phyloP scores from a whole-genome alignment of 2,888 invertebrate genomes.

The Phalera bucephala region DNA sequence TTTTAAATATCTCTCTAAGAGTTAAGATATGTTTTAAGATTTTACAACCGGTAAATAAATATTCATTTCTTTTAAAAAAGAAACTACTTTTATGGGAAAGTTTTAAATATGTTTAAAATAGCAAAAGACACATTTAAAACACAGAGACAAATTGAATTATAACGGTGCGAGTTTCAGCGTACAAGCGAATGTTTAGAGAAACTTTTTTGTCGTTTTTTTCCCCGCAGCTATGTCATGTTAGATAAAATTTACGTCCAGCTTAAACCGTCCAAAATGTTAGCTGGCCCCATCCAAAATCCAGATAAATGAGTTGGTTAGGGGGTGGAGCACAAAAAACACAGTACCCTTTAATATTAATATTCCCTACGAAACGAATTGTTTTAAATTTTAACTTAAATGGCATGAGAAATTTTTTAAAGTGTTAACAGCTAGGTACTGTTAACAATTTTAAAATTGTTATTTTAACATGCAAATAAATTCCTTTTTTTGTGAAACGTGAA shows the following conservation, averaged over 20 bases:
- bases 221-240: slow-evolving; percentile 71
- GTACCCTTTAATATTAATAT: slow-evolving; percentile 62
- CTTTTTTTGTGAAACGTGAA: no score
- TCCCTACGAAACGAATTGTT: slow-evolving; percentile 45
- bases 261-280: slow-evolving; percentile 83
- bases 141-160: no score
- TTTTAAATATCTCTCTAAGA: slow-evolving; percentile 26
- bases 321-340: slow-evolving; percentile 55
- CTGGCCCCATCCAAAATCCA: slow-evolving; percentile 86
- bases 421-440: no score
- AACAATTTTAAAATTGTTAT: no score
- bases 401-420: no score
- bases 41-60: no score
- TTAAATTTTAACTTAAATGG: slow-evolving; percentile 35
- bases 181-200: slow-evolving; percentile 50
- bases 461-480: no score
- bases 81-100: slow-evolving; percentile 27
- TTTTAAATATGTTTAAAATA: no score
- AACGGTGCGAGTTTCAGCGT: no score
- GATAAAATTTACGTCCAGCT: slow-evolving; percentile 79
- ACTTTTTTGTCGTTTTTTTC: slow-evolving; percentile 63
- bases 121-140: no score
- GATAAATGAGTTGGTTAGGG: slow-evolving; percentile 82
- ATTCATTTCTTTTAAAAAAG: no score
- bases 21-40: no score